Conservation (phyloP, 2,888 invertebrate genomes). For the Apamea monoglypha region DNA sequence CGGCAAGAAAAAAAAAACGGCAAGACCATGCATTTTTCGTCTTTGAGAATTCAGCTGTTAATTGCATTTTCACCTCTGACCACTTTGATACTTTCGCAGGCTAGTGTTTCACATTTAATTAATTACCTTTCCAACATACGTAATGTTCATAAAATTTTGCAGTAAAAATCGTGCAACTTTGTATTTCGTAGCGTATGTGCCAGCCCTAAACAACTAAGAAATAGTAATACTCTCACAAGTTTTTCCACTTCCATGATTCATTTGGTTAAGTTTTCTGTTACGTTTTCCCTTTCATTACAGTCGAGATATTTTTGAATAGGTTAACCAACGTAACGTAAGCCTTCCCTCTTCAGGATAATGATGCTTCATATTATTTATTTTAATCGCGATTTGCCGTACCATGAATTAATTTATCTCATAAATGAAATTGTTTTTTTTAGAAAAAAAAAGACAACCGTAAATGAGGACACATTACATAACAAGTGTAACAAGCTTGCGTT, state of each 20-base stretch:
- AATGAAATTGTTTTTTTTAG: conserved; percentile 3
- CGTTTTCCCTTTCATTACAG: conserved; percentile 20
- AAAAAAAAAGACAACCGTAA: not conserved
- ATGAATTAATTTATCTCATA: conserved; percentile 20
- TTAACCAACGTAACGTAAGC: not conserved
- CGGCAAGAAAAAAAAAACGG: not conserved
- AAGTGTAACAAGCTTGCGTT: not conserved
- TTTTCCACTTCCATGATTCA: conserved; percentile 52
- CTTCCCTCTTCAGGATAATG: not conserved
- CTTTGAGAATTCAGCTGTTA: not conserved
- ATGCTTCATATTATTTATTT: conserved; percentile 31
- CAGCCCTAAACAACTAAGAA: conserved; percentile 18
- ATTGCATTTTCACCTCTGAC: not conserved
- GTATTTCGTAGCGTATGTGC: not conserved
- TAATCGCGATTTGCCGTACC: not conserved
- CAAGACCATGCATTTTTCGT: not conserved
- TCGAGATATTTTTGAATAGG: conserved; percentile 58
- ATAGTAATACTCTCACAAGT: conserved; percentile 31
- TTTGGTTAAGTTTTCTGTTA: conserved; percentile 40
- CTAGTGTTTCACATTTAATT: not conserved
- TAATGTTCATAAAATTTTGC: not conserved
- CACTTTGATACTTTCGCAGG: not conserved
- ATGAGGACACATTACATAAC: not conserved
- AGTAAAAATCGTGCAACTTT: too few relatives aligned
- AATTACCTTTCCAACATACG: not conserved